A percentile compares a stretch with the other conserved stretches of the same genome.
These are phyloP conservation scores for Nebria brevicollis DNA, from an alignment of 2,888 invertebrate genomes.

Conservation along the genomic window DNA sequence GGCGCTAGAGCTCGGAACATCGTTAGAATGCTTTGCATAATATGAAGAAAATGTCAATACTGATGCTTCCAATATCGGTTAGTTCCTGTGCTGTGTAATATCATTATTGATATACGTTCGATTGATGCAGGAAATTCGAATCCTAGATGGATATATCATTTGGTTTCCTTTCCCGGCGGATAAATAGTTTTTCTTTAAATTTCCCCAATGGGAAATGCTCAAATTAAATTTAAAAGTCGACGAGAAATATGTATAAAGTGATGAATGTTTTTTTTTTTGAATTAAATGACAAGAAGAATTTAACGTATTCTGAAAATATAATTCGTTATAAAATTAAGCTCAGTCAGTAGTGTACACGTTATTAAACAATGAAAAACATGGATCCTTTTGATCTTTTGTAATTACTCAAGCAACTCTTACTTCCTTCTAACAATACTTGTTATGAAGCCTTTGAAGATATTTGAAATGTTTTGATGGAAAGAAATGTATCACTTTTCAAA, in stretches of 20 bases:
- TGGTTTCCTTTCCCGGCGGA: not conserved
- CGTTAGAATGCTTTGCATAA: not conserved
- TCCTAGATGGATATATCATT: not conserved
- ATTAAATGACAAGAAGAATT: too few relatives aligned
- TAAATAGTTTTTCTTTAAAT: conserved; percentile 1
- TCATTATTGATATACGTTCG: conserved; percentile 1
- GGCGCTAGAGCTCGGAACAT: not conserved
- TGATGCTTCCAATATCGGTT: not conserved
- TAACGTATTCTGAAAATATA: too few relatives aligned
- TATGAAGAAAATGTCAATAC: not conserved
- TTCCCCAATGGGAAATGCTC: not conserved
- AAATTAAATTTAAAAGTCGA: not conserved
- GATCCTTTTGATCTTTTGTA: too few relatives aligned
- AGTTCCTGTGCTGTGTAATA: not conserved
- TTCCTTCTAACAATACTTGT: too few relatives aligned
- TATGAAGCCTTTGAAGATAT: too few relatives aligned
- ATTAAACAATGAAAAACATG: too few relatives aligned
- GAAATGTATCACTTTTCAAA: too few relatives aligned
- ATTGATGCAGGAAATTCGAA: not conserved
- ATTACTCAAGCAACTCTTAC: too few relatives aligned
- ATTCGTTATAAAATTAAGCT: too few relatives aligned
- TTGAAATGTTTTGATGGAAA: too few relatives aligned
- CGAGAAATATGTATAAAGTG: not conserved
- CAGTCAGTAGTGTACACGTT: too few relatives aligned
- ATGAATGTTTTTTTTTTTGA: too few relatives aligned